phyloP scores from a whole-genome alignment of 2,888 invertebrate genomes.

The Eupithecia vulgata region DNA sequence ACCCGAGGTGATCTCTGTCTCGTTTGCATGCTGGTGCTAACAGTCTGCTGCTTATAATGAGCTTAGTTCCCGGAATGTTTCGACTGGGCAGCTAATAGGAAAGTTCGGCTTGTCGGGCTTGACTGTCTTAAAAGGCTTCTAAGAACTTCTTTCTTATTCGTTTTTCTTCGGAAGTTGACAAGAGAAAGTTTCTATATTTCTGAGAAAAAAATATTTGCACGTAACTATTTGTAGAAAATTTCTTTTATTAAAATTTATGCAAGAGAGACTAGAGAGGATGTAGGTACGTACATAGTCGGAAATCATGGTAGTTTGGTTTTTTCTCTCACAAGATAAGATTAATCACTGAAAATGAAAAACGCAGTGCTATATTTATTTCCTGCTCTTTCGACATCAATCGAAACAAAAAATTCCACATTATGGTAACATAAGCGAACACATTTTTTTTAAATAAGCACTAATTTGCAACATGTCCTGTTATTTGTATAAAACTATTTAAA shows the following conservation, averaged over 20 bases:
- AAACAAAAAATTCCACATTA: neutral
- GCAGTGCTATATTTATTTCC: neutral
- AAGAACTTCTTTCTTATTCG: too few species aligned
- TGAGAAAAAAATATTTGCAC: neutral
- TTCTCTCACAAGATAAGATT: neutral
- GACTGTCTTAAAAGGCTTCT: too few species aligned
- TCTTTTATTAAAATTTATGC: neutral
- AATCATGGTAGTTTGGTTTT: neutral
- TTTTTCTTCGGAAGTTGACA: neutral
- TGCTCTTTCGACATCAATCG: neutral
- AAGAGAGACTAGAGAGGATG: neutral
- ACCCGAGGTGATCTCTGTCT: slow-evolving; percentile 51
- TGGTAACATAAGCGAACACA: too few species aligned
- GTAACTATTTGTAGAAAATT: neutral
- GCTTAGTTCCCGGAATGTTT: slow-evolving; percentile 33
- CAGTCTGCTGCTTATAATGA: slow-evolving; percentile 39
- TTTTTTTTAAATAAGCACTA: too few species aligned
- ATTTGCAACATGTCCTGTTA: neutral
- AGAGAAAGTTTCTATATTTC: neutral
- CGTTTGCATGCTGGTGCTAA: slow-evolving; percentile 56
- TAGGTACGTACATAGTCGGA: neutral
- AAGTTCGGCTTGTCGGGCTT: neutral
- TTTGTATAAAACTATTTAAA: neutral
- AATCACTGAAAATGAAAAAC: neutral
- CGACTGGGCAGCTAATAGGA: neutral